Evolutionary conservation across 2,797 vertebrate genomes (phyloP).

Genomic region (Thalassophryne amazonica): DNA sequence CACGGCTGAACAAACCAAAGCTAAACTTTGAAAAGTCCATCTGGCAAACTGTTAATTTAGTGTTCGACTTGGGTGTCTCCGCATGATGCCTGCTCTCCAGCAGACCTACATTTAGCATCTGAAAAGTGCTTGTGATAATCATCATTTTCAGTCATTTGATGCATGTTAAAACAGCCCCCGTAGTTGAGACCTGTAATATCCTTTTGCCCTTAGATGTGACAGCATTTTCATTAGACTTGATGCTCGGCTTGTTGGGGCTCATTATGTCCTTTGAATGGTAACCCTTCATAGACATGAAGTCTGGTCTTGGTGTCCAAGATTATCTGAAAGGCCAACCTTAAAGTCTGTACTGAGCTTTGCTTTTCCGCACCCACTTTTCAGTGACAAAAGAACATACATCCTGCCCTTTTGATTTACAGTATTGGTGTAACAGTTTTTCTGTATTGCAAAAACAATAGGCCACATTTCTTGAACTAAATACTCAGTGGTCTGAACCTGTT

Average conservation of each 20-base stretch:
- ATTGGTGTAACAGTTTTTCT: too few relatives aligned
- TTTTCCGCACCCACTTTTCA: conserved; percentile 16
- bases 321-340: conserved; percentile 26
- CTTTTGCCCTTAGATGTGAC: conserved; percentile 53
- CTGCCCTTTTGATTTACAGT: neutral
- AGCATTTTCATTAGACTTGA: conserved; percentile 70
- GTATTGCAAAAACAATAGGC: too few relatives aligned
- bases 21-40: too few relatives aligned
- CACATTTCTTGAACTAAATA: too few relatives aligned
- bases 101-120: conserved; percentile 60
- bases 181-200: conserved; percentile 59
- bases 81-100: conserved; percentile 1
- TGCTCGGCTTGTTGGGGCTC: conserved; percentile 26
- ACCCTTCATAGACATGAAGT: conserved; percentile 51
- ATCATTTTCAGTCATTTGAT: conserved; percentile 65
- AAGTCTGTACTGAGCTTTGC: conserved; percentile 18
- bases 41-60: neutral
- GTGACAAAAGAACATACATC: neutral
- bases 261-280: conserved; percentile 48
- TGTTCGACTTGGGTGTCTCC: conserved; percentile 16
- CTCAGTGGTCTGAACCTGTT: too few relatives aligned
- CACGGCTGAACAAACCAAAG: too few relatives aligned
- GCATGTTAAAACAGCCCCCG: conserved; percentile 54
- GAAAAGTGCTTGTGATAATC: conserved; percentile 59
- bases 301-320: conserved; percentile 18